Conservation (phyloP, 2,888 invertebrate genomes). For the Drosophila percnosoma region DNA sequence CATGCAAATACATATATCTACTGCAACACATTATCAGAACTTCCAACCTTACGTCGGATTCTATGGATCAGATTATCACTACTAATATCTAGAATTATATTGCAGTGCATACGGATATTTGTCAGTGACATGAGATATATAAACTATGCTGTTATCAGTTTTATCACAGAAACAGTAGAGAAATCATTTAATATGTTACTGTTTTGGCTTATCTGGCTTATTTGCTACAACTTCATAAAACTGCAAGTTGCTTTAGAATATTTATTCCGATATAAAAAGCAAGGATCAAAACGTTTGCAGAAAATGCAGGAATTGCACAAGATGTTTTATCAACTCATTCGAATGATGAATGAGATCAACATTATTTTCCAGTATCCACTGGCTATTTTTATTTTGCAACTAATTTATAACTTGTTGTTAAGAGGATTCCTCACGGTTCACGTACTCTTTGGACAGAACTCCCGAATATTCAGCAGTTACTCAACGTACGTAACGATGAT, state of each 20-base stretch:
- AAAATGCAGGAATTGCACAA: conserved; percentile 1
- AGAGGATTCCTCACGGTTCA: neutral
- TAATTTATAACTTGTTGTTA: neutral
- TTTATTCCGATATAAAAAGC: neutral
- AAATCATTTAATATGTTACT: neutral
- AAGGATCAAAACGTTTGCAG: neutral
- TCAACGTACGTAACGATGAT: fast-evolving
- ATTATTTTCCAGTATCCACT: conserved; percentile 29
- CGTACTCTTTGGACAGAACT: neutral
- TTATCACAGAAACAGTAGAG: neutral
- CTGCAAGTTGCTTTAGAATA: conserved; percentile 5
- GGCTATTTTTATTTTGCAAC: neutral
- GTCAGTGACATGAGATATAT: fast-evolving
- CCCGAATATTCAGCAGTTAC: fast-evolving
- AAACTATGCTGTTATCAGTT: fast-evolving
- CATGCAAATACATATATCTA: neutral
- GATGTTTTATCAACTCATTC: conserved; percentile 20
- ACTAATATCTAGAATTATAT: neutral
- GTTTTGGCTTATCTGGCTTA: conserved; percentile 15
- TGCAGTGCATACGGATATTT: fast-evolving
- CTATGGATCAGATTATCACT: neutral
- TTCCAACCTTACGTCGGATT: neutral
- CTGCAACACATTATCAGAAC: neutral
- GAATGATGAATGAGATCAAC: conserved; percentile 5
- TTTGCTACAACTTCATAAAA: neutral